Base-by-base conservation (phyloP, 1,140 invertebrate genomes). In the Proctacanthus coquilletti region DNA sequence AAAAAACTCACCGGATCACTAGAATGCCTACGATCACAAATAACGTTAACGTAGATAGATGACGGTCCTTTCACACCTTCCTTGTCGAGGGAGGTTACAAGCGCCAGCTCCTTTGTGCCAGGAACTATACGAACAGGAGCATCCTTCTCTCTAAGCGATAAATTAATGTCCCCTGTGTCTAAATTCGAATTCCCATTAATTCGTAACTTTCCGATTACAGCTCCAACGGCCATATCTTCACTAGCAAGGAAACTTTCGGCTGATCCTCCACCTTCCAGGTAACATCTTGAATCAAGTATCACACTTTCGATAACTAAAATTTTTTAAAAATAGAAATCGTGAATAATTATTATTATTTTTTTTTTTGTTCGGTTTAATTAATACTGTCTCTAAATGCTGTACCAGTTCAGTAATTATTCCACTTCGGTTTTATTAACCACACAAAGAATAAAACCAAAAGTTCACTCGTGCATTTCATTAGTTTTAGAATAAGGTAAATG, bases 201-300 rank as follows among this genome's bases (percentile, higher is more conserved):
- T 17, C 75, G 72, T 14, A 91, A 53, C 11, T 61, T 57, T 61
- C 82, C 84, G 34, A 89, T 74, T 23, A 75, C 70, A 39, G 77
- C 75, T 40, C 84, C 83, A 21, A 91, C 75, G 9, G 74, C 66
- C 13, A 77, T 62, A 55, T 87, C 82, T 66, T 92, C 87, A 51
- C 75, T 79, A 41, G 91, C 84, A 53, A 88, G 84, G 51, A 92
- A 85, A 55, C 81, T 87, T 55, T 87, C 84, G 3, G 85, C 84
- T 1, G 87, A 86, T 18, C 82, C 83, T 18, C 86, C 87, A 46
- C 81, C 85, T 60, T 86, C 80, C 49, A 93, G 60, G 58, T 83
- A 92, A 55, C 87, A 93, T 52, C 86, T 68, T 49, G 80, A 82
- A 63, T 88, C 84, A 49, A 71, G 67, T 48, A 76, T 71, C 33